These are phyloP conservation scores for Saguinus midas DNA, from an alignment of 2,113 vertebrate genomes.

Conservation along the genomic window DNA sequence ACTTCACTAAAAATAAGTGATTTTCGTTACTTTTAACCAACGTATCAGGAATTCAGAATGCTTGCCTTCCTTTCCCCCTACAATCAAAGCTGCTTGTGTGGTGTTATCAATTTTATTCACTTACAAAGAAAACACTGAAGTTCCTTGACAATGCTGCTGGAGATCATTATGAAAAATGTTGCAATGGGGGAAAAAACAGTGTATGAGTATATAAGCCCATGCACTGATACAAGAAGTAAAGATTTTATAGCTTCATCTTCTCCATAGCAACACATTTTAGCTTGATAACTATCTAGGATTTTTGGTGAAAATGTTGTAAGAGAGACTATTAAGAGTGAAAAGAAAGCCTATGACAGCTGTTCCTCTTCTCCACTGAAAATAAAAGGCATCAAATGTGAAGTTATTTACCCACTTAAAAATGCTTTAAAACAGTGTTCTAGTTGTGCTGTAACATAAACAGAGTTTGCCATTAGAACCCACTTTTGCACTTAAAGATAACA, in stretches of 20 bases:
- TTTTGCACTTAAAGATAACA: conserved; percentile 58
- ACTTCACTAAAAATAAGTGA: not conserved
- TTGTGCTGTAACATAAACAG: not conserved
- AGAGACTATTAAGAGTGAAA: conserved; percentile 36
- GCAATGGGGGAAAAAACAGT: not conserved
- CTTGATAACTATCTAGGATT: not conserved
- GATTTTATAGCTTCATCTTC: not conserved
- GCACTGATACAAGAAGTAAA: not conserved
- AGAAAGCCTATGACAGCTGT: not conserved
- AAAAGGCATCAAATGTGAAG: not conserved
- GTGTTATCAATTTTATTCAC: conserved; percentile 7
- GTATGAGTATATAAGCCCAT: not conserved
- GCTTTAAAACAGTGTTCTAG: not conserved
- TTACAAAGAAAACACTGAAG: conserved; percentile 26
- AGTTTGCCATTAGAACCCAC: conserved; percentile 25
- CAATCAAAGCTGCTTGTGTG: not conserved
- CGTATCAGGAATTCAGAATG: conserved; percentile 17
- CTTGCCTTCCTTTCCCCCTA: not conserved
- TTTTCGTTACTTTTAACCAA: not conserved
- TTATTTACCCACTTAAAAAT: conserved; percentile 36
- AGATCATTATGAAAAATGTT: not conserved
- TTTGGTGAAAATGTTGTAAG: conserved; percentile 7
- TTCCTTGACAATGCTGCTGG: conserved; percentile 24
- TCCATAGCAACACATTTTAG: conserved; percentile 4
- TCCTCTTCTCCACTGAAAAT: conserved; percentile 38